These are phyloP conservation scores for Bombyx huttoni DNA, from an alignment of 2,888 invertebrate species.

Conservation along the genomic window DNA sequence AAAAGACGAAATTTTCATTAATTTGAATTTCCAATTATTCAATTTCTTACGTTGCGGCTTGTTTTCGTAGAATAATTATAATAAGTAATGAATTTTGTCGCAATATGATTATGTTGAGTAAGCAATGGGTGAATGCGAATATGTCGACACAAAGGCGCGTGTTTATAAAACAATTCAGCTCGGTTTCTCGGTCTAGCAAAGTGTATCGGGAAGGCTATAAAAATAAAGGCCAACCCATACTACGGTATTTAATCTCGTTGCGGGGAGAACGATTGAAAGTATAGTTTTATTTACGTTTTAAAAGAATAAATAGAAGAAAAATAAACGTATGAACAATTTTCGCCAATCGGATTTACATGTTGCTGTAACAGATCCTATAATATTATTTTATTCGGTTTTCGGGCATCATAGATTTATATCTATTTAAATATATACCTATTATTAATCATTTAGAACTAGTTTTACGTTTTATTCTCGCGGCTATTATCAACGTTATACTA, in stretches of 20 bases:
- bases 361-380: no score
- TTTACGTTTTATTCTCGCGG: no score
- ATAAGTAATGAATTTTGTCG: conserved; percentile 22
- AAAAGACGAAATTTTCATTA: conserved; percentile 10
- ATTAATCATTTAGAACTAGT: no score
- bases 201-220: conserved; percentile 36
- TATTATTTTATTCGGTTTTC: no score
- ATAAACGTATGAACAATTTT: no score
- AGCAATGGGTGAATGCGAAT: conserved; percentile 32
- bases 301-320: no score
- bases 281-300: not conserved
- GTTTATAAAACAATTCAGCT: conserved; percentile 61
- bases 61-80: conserved; percentile 20
- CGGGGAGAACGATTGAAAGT: not conserved
- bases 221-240: conserved; percentile 31
- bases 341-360: no score
- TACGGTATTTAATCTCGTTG: conserved; percentile 17
- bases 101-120: conserved; percentile 31
- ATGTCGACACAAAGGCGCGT: conserved; percentile 48
- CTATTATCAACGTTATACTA: no score
- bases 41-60: conserved; percentile 19
- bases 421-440: no score
- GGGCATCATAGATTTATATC: no score
- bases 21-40: conserved; percentile 23
- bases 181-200: conserved; percentile 38